Evolutionary conservation across 2,888 invertebrate species (phyloP), one percentile per base, ranked within the genome.

Genomic region (Drosophila pegasa): DNA sequence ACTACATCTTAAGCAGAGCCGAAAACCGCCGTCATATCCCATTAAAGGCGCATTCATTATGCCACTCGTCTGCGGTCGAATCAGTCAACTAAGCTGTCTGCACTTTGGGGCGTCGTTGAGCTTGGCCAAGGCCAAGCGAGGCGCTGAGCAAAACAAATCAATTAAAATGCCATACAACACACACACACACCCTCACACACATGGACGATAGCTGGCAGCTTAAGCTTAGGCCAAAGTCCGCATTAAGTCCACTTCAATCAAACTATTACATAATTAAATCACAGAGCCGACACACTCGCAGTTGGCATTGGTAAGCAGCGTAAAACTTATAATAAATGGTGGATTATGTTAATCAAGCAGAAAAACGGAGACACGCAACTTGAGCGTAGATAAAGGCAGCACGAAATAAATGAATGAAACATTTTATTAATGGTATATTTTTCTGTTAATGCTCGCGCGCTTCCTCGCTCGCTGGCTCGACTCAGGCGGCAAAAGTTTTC

Each of bases 241-340:
- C 56, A 69, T 69, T 75, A 79, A 81, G 79, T 81, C 81, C 88
- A 88, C 83, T 86, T 84, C 81, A 81, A 78, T 85, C 88, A 84
- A 84, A 88, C 87, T 84, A 88, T 86, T 83, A 88, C 88, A 86
- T 86, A 88, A 86, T 86, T 86, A 88, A 86, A 86, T 86, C 86
- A 86, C 67, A 78, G 76, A 43, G 40, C 9, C 66, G 3, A 35
- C 12, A 38, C 47, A 35, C 43, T 6, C 31, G 35, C 56, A 62
- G 56, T 43, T 40, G 40, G 43, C 63, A 48, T 37, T 29, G 57
- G 48, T 64, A 72, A 78, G 65, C 33, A 61, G 63, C 75, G 72
- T 74, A 68, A 69, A 73, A 74, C 71, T 84, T 78, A 71, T 86
- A 84, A 88, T 86, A 88, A 86, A 88, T 81, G 88, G 84, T 76